Percentiles rank a stretch among this genome's conserved stretches.
These are phyloP conservation scores for Pinna nobilis DNA, from an alignment of 1,140 invertebrate species.

Conservation along the genomic window DNA sequence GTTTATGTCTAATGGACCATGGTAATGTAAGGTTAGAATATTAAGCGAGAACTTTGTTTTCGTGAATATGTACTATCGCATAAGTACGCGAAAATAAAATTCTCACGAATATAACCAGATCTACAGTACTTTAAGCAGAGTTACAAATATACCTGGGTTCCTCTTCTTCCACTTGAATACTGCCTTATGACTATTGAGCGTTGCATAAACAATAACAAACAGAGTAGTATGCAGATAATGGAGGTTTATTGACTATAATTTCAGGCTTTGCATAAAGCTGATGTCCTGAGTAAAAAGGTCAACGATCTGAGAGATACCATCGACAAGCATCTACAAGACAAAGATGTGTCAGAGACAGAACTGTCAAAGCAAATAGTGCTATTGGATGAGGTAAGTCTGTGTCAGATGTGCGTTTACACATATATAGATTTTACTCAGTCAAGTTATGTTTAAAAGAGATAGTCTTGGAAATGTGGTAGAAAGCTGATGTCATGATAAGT, in stretches of 20 bases:
- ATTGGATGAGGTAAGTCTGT: conserved; percentile 80
- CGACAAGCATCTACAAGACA: conserved; percentile 73
- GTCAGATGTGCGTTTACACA: no score
- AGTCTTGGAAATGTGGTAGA: background rate
- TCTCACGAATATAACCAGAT: no score
- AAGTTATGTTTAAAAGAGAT: background rate
- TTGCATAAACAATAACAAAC: background rate
- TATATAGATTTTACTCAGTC: background rate
- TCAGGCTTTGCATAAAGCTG: conserved; percentile 85
- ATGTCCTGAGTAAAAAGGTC: conserved; percentile 85
- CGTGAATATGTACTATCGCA: no score
- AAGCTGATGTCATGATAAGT: no score
- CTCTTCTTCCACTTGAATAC: background rate
- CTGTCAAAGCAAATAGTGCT: conserved; percentile 83
- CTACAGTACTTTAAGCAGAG: background rate
- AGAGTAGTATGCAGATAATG: background rate
- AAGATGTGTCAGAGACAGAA: conserved; percentile 69
- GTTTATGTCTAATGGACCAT: no score
- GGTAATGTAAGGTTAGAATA: no score
- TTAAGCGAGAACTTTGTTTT: no score
- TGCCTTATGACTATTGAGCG: background rate
- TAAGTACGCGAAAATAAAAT: no score
- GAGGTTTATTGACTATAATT: conserved; percentile 12
- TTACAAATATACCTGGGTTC: background rate
- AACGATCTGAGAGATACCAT: conserved; percentile 81